These are phyloP conservation scores for Ammodytes dubius DNA, from an alignment of 2,113 vertebrate species.

Conservation along the genomic window DNA sequence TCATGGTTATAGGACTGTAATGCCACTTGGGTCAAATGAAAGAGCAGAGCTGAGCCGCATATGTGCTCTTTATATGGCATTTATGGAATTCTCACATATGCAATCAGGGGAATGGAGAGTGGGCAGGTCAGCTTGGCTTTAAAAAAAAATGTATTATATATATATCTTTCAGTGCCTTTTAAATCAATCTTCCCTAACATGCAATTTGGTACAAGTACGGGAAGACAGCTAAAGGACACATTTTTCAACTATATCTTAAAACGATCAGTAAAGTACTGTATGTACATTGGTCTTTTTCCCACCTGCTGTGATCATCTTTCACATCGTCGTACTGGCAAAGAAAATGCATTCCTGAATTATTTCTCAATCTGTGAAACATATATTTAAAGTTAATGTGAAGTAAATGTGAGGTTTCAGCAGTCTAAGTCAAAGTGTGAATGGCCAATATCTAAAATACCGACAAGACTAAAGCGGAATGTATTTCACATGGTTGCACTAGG, in stretches of 20 bases:
- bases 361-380: background rate
- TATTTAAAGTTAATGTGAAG: background rate
- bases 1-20: slow-evolving; percentile 38
- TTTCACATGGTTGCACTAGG: too few species aligned
- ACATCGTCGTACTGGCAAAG: background rate
- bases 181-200: background rate
- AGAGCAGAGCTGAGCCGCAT: slow-evolving; percentile 14
- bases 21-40: slow-evolving; percentile 55
- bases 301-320: background rate
- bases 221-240: background rate
- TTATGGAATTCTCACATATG: slow-evolving; percentile 48
- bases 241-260: background rate
- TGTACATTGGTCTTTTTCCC: background rate
- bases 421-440: too few species aligned
- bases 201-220: background rate
- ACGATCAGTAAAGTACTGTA: background rate
- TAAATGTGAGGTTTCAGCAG: background rate
- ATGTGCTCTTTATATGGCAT: slow-evolving; percentile 46
- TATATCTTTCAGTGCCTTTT: background rate
- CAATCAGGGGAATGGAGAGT: slow-evolving; percentile 23
- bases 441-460: too few species aligned
- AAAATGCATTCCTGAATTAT: background rate
- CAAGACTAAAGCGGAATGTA: too few species aligned
- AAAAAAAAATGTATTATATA: too few species aligned
- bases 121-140: slow-evolving; percentile 14